Conservation (phyloP, 2,888 invertebrate species). For the Callosobruchus maculatus region DNA sequence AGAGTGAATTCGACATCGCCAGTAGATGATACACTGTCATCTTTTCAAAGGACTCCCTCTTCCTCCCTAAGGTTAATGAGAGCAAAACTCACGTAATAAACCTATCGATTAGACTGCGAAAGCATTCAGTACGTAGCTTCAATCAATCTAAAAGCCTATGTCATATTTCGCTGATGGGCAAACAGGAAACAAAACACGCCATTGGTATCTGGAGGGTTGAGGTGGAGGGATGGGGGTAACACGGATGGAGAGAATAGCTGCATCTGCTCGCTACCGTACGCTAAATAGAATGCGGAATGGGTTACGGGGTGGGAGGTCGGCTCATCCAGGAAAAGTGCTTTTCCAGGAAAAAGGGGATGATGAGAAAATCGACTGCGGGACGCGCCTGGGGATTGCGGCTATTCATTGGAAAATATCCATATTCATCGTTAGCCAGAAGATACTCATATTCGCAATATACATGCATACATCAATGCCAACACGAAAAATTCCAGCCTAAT, state of each 20-base stretch:
- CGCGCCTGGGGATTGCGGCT: not conserved
- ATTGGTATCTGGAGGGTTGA: not conserved
- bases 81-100: slow-evolving; percentile 16
- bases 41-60: not conserved
- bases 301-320: not conserved
- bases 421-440: not conserved
- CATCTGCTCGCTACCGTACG: not conserved
- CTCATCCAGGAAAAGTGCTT: not conserved
- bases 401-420: not conserved
- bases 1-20: not conserved
- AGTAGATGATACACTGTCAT: not conserved
- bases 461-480: not conserved
- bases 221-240: not conserved
- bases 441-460: not conserved
- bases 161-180: not conserved
- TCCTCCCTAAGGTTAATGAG: not conserved
- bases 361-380: not conserved
- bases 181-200: not conserved
- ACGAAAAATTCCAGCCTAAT: not conserved
- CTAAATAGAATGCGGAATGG: not conserved
- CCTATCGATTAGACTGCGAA: slow-evolving; percentile 13
- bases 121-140: not conserved
- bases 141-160: not conserved
- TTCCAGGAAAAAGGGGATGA: not conserved
- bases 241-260: not conserved